These are phyloP conservation scores for Ariolimax columbianus DNA, from an alignment of 2,888 invertebrate species.

Conservation along the genomic window DNA sequence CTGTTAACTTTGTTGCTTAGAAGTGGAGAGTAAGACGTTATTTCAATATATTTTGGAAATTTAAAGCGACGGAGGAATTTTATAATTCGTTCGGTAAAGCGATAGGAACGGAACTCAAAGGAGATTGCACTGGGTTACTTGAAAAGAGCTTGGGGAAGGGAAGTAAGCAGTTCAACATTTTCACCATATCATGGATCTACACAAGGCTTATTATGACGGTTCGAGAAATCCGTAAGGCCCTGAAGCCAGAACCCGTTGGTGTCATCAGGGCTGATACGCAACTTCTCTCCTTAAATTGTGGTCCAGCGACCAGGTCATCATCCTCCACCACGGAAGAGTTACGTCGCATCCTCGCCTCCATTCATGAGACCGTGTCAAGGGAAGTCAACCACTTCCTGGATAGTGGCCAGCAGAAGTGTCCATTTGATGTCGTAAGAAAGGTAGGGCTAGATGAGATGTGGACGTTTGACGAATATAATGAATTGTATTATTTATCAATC, in stretches of 20 bases:
- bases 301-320: constrained; percentile 23
- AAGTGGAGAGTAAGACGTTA: no score
- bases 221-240: not conserved
- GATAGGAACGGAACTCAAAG: no score
- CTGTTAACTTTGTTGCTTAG: no score
- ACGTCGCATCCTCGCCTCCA: constrained; percentile 39
- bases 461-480: no score
- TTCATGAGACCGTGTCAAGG: constrained; percentile 36
- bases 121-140: not conserved
- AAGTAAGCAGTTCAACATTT: not conserved
- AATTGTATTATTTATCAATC: no score
- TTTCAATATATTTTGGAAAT: no score
- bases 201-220: constrained; percentile 25
- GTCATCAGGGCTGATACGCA: not conserved
- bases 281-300: not conserved
- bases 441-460: not conserved
- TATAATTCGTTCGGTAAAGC: no score
- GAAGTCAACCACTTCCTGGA: constrained; percentile 40
- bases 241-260: constrained; percentile 2
- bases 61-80: no score
- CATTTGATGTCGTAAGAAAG: constrained; percentile 27
- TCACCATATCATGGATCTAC: constrained; percentile 18
- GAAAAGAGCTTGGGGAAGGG: not conserved
- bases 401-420: not conserved
- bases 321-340: constrained; percentile 48